These are phyloP conservation scores for Drosophila subquinaria DNA, from an alignment of 2,888 invertebrate species.

Conservation along the genomic window DNA sequence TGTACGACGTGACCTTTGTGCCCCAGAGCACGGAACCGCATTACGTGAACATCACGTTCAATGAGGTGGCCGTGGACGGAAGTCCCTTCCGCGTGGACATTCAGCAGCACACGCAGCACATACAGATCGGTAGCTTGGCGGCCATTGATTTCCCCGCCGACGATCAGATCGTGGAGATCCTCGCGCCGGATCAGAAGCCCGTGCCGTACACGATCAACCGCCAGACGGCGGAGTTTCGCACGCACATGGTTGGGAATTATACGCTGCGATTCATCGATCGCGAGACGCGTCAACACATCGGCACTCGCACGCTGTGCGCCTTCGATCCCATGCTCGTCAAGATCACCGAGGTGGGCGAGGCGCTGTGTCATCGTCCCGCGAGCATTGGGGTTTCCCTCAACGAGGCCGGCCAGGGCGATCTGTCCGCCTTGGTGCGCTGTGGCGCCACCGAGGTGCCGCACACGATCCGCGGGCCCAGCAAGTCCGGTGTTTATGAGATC, in stretches of 20 bases:
- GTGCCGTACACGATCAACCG: constrained; percentile 88
- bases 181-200: constrained; percentile 88
- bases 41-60: constrained; percentile 97
- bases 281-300: constrained; percentile 88
- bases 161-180: constrained; percentile 89
- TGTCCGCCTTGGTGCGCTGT: constrained; percentile 92
- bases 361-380: constrained; percentile 92
- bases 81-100: constrained; percentile 95
- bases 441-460: constrained; percentile 93
- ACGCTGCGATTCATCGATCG: constrained; percentile 89
- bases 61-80: constrained; percentile 95
- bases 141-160: constrained; percentile 88
- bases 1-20: constrained; percentile 96
- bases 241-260: constrained; percentile 91
- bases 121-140: constrained; percentile 88
- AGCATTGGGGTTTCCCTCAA: constrained; percentile 91
- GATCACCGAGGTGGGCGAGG: constrained; percentile 91
- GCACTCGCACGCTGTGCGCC: constrained; percentile 90
- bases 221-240: constrained; percentile 91
- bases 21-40: constrained; percentile 96
- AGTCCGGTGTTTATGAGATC: constrained; percentile 92
- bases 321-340: constrained; percentile 92
- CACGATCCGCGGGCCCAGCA: constrained; percentile 90
- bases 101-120: constrained; percentile 90
- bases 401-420: constrained; percentile 93